Evolutionary conservation across 1,140 invertebrate species (phyloP).

Genomic region (Diuraphis noxia): DNA sequence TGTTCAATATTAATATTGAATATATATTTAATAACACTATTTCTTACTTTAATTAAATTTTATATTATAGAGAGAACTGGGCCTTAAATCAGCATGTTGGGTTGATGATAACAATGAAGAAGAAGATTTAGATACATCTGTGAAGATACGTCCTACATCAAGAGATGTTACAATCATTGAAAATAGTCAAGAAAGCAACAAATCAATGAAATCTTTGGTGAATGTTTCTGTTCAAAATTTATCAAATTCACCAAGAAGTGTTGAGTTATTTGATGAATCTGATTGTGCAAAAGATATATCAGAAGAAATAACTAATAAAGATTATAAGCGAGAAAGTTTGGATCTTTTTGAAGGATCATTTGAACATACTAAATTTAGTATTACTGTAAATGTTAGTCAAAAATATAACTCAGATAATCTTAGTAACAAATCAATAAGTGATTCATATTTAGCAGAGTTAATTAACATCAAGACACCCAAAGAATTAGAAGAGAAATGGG

Average conservation of each 20-base stretch:
- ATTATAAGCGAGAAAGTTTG: constrained; percentile 46
- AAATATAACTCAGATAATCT: neutral
- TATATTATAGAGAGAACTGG: constrained; percentile 63
- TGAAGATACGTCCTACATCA: constrained; percentile 27
- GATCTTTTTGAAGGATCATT: constrained; percentile 49
- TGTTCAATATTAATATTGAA: neutral
- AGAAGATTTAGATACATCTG: neutral
- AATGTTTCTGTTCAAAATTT: constrained; percentile 10
- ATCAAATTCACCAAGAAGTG: constrained; percentile 17
- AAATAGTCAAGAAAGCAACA: constrained; percentile 39
- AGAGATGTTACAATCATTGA: constrained; percentile 36
- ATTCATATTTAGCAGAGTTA: constrained; percentile 22
- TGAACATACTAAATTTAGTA: constrained; percentile 32
- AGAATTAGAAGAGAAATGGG: constrained; percentile 55
- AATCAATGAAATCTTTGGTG: neutral
- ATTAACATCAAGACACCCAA: constrained; percentile 25
- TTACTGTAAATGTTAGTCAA: constrained; percentile 4
- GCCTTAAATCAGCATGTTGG: constrained; percentile 62
- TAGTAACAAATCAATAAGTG: constrained; percentile 28
- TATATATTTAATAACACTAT: neutral
- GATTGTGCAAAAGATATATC: neutral
- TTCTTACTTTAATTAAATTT: neutral
- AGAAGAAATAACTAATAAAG: constrained; percentile 1
- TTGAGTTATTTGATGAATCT: constrained; percentile 26
- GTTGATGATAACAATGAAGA: constrained; percentile 50